Evolutionary conservation across 1,140 invertebrate species (phyloP), one percentile per base, ranked within the genome.

Genomic region (Drosophila truncata): DNA sequence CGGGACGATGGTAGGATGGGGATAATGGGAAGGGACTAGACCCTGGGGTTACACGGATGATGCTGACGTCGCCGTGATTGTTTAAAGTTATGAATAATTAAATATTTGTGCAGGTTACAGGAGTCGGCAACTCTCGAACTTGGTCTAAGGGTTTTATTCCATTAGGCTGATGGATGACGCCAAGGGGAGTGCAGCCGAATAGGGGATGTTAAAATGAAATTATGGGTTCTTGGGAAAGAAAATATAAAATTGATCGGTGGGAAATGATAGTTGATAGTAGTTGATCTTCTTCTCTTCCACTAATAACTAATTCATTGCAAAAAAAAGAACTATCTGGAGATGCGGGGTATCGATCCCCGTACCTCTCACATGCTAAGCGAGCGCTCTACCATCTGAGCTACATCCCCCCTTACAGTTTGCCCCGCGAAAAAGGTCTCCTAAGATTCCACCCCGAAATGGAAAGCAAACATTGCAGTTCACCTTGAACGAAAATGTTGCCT

Each of bases 331-430:
- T 95, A 96, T 95, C 95, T 49, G 47, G 47, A 49, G 47, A 49
- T 49, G 47, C 47, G 47, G 47, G 47, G 47, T 3, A 49, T 96
- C 95, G 95, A 96, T 96, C 95, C 95, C 94, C 94, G 95, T 96
- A 96, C 95, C 95, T 96, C 95, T 96, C 95, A 94, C 95, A 96
- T 96, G 95, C 95, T 96, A 96, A 96, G 95, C 95, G 95, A 96
- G 95, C 95, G 96, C 95, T 96, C 96, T 96, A 96, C 95, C 95
- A 96, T 95, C 95, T 96, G 96, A 96, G 95, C 95, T 96, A 96
- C 95, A 95, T 94, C 95, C 95, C 95, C 95, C 35, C 14, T 5
- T 70, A 52, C 10, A 58, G 13, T 49, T 58, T 14, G 35, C 13
- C 33, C 9, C 37, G 25, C 20, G 7, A 16, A 49, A 52, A 33